Evolutionary conservation across 2,113 vertebrate species (phyloP), one percentile per base, ranked within the genome.

Genomic region (Meriones unguiculatus): DNA sequence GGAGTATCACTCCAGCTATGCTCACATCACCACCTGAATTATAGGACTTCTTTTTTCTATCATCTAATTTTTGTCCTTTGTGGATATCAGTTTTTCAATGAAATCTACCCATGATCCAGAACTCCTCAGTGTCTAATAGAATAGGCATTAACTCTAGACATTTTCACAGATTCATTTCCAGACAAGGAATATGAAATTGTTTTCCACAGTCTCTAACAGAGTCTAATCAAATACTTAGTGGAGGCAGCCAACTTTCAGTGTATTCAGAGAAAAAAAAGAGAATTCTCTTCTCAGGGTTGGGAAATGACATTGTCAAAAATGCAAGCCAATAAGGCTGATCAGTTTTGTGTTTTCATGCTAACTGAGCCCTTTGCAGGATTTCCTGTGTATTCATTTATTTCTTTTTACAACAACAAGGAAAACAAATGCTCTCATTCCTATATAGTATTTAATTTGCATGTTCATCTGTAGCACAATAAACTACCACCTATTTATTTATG

Each of bases 211-310:
- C 3, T 13, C 70, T 85, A 70, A 2, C 28, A 78, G 86, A 0
- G 7, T 84, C 69, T 78, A 54, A 41, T 67, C n/a, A 92, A 7
- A 4, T 57, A 24, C 1, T 2, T 25, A 76, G 50, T 20, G 0
- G 11, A 62, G 6, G 22, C 28, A 14, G 46, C 54, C n/a, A 62
- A 14, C 4, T 85, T 87, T 65, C 9, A 9, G 5, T 46, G 3
- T 54, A 10, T 87, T 76, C 69, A 65, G n/a, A 92, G 70, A 41
- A 65, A 65, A 65, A 18, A 4, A 15, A 17, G 3, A 30, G 10
- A 2, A 2, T 54, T 78, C 28, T n/a, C 20, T 5, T 35, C 15
- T 13, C 0, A 4, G 3, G 28, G 9, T n/a, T n/a, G 14, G 50
- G 24, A 41, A 89, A 28, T 82, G 5, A 82, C 54, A 59, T 18